Base-by-base conservation (phyloP, 2,113 vertebrate species). In the Perognathus longimembris region DNA sequence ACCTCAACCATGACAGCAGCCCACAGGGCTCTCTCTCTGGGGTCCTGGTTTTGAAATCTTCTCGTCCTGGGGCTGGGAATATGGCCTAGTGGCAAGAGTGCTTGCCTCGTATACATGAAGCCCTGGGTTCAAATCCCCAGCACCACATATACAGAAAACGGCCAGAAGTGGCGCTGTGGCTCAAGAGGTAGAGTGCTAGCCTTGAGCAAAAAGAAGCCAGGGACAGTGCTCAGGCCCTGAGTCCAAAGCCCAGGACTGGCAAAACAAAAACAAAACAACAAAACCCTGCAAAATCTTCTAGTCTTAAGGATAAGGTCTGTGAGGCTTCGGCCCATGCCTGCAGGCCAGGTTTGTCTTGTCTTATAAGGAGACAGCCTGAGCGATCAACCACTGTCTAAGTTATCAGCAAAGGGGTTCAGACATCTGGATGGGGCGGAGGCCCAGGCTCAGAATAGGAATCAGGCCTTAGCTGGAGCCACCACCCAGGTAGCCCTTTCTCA, bases 391-490 rank as follows among this genome's bases (percentile, higher is more conserved):
- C 38, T 38, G 54, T 17, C 7, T 32, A 80, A 76, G 61, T 32
- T 75, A 17, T 69, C 71, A 34, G 22, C 75, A 73, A 30, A 6
- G 77, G 0, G 0, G 21, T 30, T 38, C 26, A 14, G 24, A 15
- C 8, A 1, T n/a, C 54, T 8, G 2, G n/a, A 78, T 32, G 50
- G 34, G 11, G 24, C 0, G 0, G 74, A 6, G 24, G 9, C 70
- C 50, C 30, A 14, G 57, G 54, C 8, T 64, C 57, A 22, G 26
- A 14, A 18, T 2, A 15, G 63, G 82, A 95, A 71, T 86, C 76
- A 38, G 42, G 61, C 28, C 78, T 22, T 50, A 40, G 61, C 42
- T 20, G 7, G 34, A 63, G 64, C 20, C 76, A 12, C 32, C n/a
- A 61, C 8, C 30, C 28, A 0, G 2, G 2, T 6, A 54, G 3